phyloP scores from a whole-genome alignment of 23 tunicate genomes.

The Ascidia mentula region DNA sequence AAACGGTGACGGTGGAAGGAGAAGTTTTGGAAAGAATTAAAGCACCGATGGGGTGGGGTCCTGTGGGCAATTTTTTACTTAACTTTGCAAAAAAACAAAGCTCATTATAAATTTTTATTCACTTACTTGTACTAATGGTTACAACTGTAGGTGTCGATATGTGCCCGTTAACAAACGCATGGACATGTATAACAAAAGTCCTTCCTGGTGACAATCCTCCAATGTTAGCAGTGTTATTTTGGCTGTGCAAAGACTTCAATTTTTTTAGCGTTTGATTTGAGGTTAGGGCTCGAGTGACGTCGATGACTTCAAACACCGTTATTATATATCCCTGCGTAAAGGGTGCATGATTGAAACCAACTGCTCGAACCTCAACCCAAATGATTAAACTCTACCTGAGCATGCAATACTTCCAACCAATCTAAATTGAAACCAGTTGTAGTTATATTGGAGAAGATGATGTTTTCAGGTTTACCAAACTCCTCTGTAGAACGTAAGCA shows the following conservation, averaged over 20 bases:
- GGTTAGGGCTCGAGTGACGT: background rate
- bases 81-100: background rate
- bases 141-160: background rate
- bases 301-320: background rate
- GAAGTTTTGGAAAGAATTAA: background rate
- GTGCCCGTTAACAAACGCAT: conserved; percentile 34
- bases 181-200: background rate
- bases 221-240: background rate
- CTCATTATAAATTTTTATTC: background rate
- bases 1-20: background rate
- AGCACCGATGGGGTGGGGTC: background rate
- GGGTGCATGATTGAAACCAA: background rate
- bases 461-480: conserved; percentile 29
- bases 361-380: background rate
- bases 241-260: background rate
- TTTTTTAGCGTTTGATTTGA: background rate
- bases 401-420: conserved; percentile 25
- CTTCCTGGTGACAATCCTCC: conserved; percentile 14
- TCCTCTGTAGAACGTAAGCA: conserved; percentile 27
- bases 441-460: background rate
- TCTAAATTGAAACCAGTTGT: conserved; percentile 12
- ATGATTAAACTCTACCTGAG: conserved; percentile 2
- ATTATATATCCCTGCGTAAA: conserved; percentile 18
- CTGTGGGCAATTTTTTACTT: no score
- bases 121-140: conserved; percentile 21